Percentiles rank a stretch among this genome's conserved stretches.
These are phyloP conservation scores for Latrodectus geometricus DNA, from an alignment of 1,140 invertebrate genomes.

Conservation along the genomic window DNA sequence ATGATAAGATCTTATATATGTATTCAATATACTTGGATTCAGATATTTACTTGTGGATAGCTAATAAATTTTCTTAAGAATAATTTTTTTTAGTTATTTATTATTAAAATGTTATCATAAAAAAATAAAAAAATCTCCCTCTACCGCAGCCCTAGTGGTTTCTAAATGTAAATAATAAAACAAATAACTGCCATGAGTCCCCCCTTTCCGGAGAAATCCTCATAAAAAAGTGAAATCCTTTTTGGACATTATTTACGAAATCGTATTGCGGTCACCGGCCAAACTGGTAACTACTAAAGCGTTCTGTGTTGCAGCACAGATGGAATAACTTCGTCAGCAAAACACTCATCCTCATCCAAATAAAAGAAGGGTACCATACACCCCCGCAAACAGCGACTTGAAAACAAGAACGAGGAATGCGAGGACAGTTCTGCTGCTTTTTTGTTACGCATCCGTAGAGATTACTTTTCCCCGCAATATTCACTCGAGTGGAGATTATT, in stretches of 20 bases:
- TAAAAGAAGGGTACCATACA: not conserved
- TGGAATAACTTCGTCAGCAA: slow-evolving; percentile 31
- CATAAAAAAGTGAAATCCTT: too few species aligned
- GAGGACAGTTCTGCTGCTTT: not conserved
- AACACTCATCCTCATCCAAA: slow-evolving; percentile 11
- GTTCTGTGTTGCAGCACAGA: slow-evolving; percentile 22
- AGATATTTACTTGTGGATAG: too few species aligned
- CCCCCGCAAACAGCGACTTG: not conserved
- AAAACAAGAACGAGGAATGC: slow-evolving; percentile 1
- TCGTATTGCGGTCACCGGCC: not conserved
- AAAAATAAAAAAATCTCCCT: too few species aligned
- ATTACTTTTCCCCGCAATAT: not conserved
- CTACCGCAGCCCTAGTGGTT: too few species aligned
- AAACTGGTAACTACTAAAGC: not conserved
- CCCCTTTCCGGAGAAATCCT: too few species aligned
- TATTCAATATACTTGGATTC: too few species aligned
- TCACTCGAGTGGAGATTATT: slow-evolving; percentile 1
- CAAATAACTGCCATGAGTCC: too few species aligned
- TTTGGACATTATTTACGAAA: not conserved
- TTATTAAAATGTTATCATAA: too few species aligned
- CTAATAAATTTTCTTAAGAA: too few species aligned
- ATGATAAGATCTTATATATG: too few species aligned
- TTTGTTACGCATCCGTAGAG: not conserved
- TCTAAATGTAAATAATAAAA: too few species aligned
- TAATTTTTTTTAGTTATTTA: too few species aligned